A percentile compares a stretch with the other conserved stretches of the same genome.
These are phyloP conservation scores for Hydrolagus affinis DNA, from an alignment of 2,113 vertebrate species.

Conservation along the genomic window DNA sequence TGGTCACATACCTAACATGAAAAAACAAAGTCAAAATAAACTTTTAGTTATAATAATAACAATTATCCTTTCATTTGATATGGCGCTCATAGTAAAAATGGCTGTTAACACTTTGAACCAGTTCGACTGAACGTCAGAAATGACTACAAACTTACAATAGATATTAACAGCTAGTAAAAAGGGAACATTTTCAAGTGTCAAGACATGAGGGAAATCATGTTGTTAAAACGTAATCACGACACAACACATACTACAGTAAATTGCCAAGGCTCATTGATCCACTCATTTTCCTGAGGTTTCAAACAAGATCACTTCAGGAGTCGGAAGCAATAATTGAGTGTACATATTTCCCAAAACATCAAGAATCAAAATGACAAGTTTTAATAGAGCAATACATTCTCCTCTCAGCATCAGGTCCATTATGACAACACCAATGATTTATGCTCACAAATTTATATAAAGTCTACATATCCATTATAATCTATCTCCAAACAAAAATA, in stretches of 20 bases:
- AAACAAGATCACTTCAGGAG: neutral
- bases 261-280: no score
- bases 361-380: neutral
- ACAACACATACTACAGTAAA: neutral
- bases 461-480: no score
- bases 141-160: no score
- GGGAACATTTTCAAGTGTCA: neutral
- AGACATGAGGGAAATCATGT: neutral
- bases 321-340: neutral
- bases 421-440: no score
- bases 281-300: neutral
- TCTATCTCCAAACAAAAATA: neutral
- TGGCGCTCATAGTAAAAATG: no score
- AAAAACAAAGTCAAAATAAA: conserved; percentile 8
- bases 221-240: neutral
- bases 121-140: no score
- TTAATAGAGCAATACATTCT: no score
- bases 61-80: no score
- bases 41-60: no score
- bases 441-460: no score
- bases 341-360: neutral
- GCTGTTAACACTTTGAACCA: no score
- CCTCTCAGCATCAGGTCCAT: no score
- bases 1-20: conserved; percentile 79
- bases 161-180: neutral